Conservation (phyloP, 2,113 vertebrate genomes). For the Paratilapia polleni region DNA sequence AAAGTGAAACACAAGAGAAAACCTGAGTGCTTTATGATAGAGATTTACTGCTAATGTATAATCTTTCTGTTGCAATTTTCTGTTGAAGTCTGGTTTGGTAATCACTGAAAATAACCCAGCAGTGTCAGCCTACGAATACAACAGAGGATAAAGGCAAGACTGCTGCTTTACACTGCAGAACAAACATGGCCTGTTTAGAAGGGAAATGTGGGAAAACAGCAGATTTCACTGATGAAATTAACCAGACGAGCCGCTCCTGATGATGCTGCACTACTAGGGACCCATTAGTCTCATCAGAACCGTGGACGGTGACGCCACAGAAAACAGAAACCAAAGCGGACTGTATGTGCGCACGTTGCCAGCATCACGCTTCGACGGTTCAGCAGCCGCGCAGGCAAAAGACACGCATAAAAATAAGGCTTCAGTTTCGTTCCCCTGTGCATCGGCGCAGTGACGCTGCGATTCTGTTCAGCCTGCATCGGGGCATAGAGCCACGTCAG, state of each 20-base stretch:
- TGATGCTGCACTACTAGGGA: conserved; percentile 6
- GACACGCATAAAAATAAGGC: background rate
- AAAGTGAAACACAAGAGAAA: background rate
- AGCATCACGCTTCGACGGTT: background rate
- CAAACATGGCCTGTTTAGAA: background rate
- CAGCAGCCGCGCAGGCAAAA: background rate
- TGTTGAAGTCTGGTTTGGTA: too few species aligned
- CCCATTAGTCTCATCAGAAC: background rate
- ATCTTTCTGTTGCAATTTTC: too few species aligned
- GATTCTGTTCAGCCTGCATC: background rate
- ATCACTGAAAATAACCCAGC: background rate
- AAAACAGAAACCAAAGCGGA: conserved; percentile 31
- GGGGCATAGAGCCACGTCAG: background rate
- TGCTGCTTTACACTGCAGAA: conserved; percentile 1
- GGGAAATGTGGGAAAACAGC: background rate
- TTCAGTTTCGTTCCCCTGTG: conserved; percentile 1
- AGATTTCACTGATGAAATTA: background rate
- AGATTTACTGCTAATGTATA: accelerated
- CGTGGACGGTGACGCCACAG: conserved; percentile 18
- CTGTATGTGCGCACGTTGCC: background rate
- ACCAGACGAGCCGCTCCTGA: background rate
- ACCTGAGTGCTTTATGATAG: accelerated
- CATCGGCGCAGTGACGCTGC: background rate
- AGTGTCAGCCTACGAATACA: background rate
- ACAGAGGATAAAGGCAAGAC: background rate